Percentiles rank a stretch among this genome's conserved stretches.
Conservation (phyloP, 1,140 invertebrate genomes). For the Drosophila punjabiensis region DNA sequence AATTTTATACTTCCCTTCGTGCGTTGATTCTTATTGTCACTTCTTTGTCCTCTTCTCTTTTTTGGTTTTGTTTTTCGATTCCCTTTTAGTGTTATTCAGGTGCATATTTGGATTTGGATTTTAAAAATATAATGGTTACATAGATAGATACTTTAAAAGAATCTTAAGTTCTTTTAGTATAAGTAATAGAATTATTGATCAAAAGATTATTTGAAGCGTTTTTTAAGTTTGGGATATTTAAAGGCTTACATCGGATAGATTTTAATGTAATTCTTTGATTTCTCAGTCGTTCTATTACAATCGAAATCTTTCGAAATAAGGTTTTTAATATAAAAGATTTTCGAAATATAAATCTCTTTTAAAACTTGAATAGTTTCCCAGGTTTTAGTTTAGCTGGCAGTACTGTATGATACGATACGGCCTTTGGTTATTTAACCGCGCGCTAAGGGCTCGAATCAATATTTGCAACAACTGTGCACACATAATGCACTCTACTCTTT, state of each 20-base stretch:
- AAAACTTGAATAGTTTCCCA: background rate
- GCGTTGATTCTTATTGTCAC: slow-evolving; percentile 37
- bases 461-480: slow-evolving; percentile 46
- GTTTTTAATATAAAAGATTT: background rate
- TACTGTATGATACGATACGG: slow-evolving; percentile 7
- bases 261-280: background rate
- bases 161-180: background rate
- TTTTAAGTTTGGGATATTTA: background rate
- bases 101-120: slow-evolving; percentile 13
- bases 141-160: background rate
- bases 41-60: background rate
- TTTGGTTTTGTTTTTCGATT: background rate
- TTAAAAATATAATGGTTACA: background rate
- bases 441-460: slow-evolving; percentile 25
- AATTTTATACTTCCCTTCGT: slow-evolving; percentile 5
- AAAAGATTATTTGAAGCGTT: background rate
- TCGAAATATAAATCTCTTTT: background rate
- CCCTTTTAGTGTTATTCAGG: slow-evolving; percentile 14
- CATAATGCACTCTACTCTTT: slow-evolving; percentile 24
- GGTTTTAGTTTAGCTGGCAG: background rate
- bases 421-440: slow-evolving; percentile 24
- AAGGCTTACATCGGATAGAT: background rate
- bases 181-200: background rate
- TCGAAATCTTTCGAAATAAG: too few relatives aligned
- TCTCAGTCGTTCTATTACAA: background rate